Conservation (phyloP, 1,140 invertebrate species). For the Wasmannia auropunctata region DNA sequence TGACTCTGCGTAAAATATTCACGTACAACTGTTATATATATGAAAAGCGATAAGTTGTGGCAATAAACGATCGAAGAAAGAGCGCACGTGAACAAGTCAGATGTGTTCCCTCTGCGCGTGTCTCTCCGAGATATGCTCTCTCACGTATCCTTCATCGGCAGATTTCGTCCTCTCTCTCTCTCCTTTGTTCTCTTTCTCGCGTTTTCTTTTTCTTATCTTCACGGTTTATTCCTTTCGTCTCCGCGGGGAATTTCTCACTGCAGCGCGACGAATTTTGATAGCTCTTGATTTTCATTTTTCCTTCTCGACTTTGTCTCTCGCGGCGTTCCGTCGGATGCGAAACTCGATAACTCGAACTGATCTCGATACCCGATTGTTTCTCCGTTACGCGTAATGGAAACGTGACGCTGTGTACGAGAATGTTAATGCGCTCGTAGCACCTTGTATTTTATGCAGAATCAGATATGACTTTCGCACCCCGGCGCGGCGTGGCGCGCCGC, state of each 20-base stretch:
- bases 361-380: constrained; percentile 27
- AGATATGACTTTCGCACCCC: constrained; percentile 15
- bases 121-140: not conserved
- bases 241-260: not conserved
- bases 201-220: constrained; percentile 8
- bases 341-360: constrained; percentile 34
- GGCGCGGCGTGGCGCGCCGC: too few species aligned
- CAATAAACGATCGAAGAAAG: constrained; percentile 68
- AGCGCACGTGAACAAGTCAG: constrained; percentile 31
- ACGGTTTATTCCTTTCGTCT: not conserved
- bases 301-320: not conserved
- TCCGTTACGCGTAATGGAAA: constrained; percentile 3
- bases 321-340: not conserved
- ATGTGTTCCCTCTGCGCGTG: not conserved
- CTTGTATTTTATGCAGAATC: constrained; percentile 36
- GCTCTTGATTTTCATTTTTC: constrained; percentile 4
- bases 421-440: constrained; percentile 31
- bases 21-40: constrained; percentile 42
- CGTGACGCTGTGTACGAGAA: not conserved
- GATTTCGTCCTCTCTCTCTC: not conserved
- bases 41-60: constrained; percentile 44
- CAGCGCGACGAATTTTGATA: too few species aligned
- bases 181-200: not conserved
- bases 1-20: constrained; percentile 35
- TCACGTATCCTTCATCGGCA: constrained; percentile 11